Base-by-base conservation (phyloP, 2,888 invertebrate genomes). In the Congeria kusceri region DNA sequence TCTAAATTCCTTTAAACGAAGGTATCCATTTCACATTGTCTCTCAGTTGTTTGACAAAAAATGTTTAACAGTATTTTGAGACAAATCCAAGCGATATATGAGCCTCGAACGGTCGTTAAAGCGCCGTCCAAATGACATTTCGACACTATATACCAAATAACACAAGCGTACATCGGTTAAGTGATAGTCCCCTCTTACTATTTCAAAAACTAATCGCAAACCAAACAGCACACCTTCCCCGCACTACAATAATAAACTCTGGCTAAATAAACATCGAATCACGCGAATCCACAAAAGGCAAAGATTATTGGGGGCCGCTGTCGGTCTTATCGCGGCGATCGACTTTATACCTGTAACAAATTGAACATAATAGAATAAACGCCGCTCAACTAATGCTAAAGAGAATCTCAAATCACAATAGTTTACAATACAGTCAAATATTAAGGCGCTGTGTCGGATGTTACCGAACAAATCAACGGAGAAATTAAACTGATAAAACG, bases 311-410 rank as follows among this genome's bases (percentile, higher is more conserved):
- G 39, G 58, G 59, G 18, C 57, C 28, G 69, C 64, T 59, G 27
- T 27, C 67, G 67, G 53, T 64, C 61, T 72, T 77, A 77, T 71
- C 68, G 53, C 25, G 62, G 11, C 9, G 65, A 73, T 64, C 49
- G 27, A 39, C 27, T 75, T 71, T 39, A 39, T 75, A 80, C 80
- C 75, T 71, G 80, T 67, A 66, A 79, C 79, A 74, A 74, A 63
- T 68, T 69, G 46, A 59, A 61, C 29, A 59, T 63, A 65, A 58
- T 72, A 57, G 59, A 46, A 64, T 28, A 27, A 53, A 64, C 20
- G 49, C 29, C n/a, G 29, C 3, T 23, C 53, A n/a, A 28, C 64
- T 28, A n/a, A 20, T 53, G 25, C 11, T 53, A 25, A 53, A 53
- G 53, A 23, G 53, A 25, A 53, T 53, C 53, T 20, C 53, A 23